Percentiles rank a stretch among this genome's conserved stretches.
These are phyloP conservation scores for Cephus rjabovi DNA, from an alignment of 2,888 invertebrate species.

Conservation along the genomic window DNA sequence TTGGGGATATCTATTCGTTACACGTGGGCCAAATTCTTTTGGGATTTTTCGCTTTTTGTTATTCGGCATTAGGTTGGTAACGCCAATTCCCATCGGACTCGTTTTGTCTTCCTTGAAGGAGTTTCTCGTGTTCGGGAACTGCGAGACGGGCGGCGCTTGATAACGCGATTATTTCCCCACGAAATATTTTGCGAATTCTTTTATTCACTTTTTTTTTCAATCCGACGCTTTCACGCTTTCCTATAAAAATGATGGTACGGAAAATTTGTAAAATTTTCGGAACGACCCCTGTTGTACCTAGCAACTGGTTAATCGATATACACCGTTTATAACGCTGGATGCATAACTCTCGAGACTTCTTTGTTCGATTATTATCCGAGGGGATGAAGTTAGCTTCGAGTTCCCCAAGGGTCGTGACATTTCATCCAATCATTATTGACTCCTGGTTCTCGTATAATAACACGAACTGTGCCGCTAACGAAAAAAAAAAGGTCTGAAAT, in stretches of 20 bases:
- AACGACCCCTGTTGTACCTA: too few species aligned
- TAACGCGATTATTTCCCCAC: background rate
- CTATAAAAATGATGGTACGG: too few species aligned
- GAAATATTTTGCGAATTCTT: background rate
- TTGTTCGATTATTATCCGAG: background rate
- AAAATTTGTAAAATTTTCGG: too few species aligned
- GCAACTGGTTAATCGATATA: too few species aligned
- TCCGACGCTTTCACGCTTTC: too few species aligned
- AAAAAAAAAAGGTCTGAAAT: too few species aligned
- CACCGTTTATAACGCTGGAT: too few species aligned
- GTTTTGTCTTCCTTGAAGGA: constrained; percentile 25
- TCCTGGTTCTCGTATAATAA: background rate
- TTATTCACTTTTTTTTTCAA: background rate
- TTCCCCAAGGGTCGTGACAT: background rate
- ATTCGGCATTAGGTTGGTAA: constrained; percentile 16
- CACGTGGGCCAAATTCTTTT: background rate
- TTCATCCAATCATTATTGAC: background rate
- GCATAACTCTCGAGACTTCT: background rate
- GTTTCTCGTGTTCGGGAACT: constrained; percentile 15
- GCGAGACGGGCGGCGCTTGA: too few species aligned
- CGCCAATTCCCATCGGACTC: constrained; percentile 29
- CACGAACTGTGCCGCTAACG: too few species aligned
- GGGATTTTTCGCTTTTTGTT: background rate
- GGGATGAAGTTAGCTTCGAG: background rate
- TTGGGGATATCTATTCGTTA: background rate